A percentile compares a stretch with the other conserved stretches of the same genome.
Evolutionary conservation across 2,888 invertebrate species (phyloP).

Genomic region (Drosophila barbarae): DNA sequence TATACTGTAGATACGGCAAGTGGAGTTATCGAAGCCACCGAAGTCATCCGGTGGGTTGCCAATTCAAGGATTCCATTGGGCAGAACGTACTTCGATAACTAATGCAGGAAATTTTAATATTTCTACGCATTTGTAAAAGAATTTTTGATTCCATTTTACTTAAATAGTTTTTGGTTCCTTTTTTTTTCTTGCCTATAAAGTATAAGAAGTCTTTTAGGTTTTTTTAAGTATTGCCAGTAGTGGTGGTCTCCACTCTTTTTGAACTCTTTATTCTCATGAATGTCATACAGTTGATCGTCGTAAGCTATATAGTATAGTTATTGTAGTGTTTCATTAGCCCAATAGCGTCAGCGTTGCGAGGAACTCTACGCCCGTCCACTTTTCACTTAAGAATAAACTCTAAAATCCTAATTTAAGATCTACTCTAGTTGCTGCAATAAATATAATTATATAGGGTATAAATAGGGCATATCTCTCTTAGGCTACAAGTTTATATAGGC

Average conservation of each 20-base stretch:
- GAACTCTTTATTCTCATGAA: constrained; percentile 56
- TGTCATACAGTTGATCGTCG: constrained; percentile 26
- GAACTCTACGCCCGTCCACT: constrained; percentile 8
- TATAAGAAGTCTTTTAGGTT: background rate
- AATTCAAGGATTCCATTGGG: constrained; percentile 5
- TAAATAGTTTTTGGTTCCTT: background rate
- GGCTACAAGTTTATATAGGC: constrained; percentile 30
- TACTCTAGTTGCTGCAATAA: constrained; percentile 39
- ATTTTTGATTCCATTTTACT: background rate
- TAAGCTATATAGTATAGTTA: constrained; percentile 27
- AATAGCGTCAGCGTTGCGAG: constrained; percentile 35
- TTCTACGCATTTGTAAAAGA: background rate
- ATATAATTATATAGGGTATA: constrained; percentile 36
- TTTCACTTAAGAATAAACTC: constrained; percentile 11
- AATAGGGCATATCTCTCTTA: constrained; percentile 31
- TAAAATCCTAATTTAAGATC: constrained; percentile 2
- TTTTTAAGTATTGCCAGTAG: constrained; percentile 28
- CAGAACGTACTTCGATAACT: background rate
- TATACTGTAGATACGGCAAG: constrained; percentile 49
- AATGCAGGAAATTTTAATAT: background rate
- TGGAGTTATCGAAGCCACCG: background rate
- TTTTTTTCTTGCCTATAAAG: background rate
- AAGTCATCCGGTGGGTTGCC: constrained; percentile 5
- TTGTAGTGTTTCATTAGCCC: constrained; percentile 56
- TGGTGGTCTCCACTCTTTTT: constrained; percentile 33